Conservation (phyloP, 2,113 vertebrate species). For the Eurystomus gularis region DNA sequence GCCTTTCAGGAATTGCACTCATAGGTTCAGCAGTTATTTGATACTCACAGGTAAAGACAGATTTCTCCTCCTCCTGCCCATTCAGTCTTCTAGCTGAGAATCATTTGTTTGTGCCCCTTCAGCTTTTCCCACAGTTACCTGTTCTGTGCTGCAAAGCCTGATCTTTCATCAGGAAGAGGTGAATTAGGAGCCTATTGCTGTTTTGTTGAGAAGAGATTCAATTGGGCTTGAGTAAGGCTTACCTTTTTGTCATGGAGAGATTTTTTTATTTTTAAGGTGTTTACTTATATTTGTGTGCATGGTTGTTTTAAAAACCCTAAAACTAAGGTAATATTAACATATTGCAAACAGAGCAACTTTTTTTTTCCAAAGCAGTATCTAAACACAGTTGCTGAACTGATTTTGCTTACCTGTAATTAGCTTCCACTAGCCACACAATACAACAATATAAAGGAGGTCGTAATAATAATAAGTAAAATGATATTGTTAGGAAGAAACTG, state of each 20-base stretch:
- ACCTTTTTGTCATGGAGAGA: background rate
- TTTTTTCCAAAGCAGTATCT: background rate
- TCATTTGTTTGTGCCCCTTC: background rate
- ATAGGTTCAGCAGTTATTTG: background rate
- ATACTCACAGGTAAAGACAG: background rate
- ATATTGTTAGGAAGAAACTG: background rate
- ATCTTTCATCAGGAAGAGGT: constrained; percentile 32
- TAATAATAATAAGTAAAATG: background rate
- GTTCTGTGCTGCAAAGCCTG: background rate
- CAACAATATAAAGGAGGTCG: background rate
- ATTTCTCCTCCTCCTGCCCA: constrained; percentile 5
- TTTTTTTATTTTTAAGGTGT: background rate
- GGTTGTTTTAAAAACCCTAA: too few relatives aligned
- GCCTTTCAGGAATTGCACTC: background rate
- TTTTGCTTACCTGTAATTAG: background rate
- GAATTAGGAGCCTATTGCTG: background rate
- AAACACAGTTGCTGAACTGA: background rate
- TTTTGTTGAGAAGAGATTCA: background rate
- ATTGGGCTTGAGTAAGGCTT: background rate
- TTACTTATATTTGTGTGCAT: too few relatives aligned
- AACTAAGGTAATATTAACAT: background rate
- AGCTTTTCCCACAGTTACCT: constrained; percentile 39
- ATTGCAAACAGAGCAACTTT: background rate
- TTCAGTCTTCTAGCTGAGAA: background rate
- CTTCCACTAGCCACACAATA: background rate